Evolutionary conservation across 2,113 vertebrate genomes (phyloP), one percentile per base, ranked within the genome.

Genomic region (Petrocephalus microphthalmus): DNA sequence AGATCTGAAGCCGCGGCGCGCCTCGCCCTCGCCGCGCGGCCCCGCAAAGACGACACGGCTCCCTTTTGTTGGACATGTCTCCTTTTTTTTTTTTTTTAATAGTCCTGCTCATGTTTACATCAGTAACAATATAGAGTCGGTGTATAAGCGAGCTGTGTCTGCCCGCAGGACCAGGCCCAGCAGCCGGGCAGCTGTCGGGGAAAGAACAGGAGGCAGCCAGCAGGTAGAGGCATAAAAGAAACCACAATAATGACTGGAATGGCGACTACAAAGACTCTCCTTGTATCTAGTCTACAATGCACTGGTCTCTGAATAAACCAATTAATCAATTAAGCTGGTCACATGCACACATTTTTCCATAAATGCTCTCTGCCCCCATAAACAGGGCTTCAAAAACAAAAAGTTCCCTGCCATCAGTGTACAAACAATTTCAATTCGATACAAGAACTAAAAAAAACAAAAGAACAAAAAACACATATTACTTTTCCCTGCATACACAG

Each of bases 291-390:
- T 94, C 85, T 93, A 94, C 92, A 94, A 89, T 89, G 89, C 87
- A 90, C 90, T 91, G 86, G 91, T 95, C 94, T 94, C 94, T 96
- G 95, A 95, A 96, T 93, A 93, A 91, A 92, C 29, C 89, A 87
- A 88, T 89, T 53, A 57, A 89, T 86, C 87, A 87, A 53, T 82
- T 84, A 17, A 53, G 86, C 85, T 60, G 89, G 45, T 86, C 90
- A 88, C 78, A 54, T 88, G 81, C 89, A 91, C 88, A 88, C 78
- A 88, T 37, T 82, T 90, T 78, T 37, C 33, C 4, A 81, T 67
- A 81, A 91, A 87, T 84, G 87, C 87, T 87, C 86, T 52, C 74
- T 8, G 22, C 10, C 85, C 82, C 33, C 54, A 29, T 87, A 52
- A 78, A 89, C 51, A 88, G 85, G 89, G 53, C 37, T 42, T 74